These are phyloP conservation scores for Alectoris magna DNA, from an alignment of 2,797 vertebrate genomes.

Conservation along the genomic window DNA sequence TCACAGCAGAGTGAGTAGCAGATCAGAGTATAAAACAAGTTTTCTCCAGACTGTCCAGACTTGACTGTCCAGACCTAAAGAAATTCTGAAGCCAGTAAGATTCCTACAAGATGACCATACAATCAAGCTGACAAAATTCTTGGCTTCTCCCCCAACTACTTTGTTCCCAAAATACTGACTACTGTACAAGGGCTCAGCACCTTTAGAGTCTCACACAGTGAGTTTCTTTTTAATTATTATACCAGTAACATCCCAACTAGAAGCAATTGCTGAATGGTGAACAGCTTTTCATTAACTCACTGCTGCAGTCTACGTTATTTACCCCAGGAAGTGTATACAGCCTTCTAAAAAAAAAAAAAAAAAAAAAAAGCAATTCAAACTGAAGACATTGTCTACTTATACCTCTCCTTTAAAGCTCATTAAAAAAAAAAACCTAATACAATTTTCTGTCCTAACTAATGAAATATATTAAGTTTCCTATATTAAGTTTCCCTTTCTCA, in stretches of 20 bases:
- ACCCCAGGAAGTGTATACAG: background rate
- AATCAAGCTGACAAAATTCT: background rate
- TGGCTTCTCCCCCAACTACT: background rate
- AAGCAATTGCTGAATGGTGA: background rate
- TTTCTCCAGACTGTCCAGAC: background rate
- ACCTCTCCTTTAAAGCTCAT: background rate
- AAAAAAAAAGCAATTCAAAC: background rate
- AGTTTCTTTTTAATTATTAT: background rate
- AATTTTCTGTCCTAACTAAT: background rate
- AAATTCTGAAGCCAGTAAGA: background rate
- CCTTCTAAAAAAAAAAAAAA: background rate
- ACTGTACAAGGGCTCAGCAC: background rate
- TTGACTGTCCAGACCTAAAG: background rate
- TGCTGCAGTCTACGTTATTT: background rate
- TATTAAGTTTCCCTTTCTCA: background rate
- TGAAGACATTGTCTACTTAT: background rate
- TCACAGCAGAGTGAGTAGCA: background rate
- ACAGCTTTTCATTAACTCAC: background rate
- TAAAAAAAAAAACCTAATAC: background rate
- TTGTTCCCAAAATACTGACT: background rate
- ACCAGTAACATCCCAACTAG: background rate
- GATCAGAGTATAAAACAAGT: rapidly evolving
- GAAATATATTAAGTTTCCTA: background rate
- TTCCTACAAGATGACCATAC: background rate
- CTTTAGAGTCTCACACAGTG: background rate